Conservation (phyloP, 1,140 invertebrate species). For the Agrypnia vestita region DNA sequence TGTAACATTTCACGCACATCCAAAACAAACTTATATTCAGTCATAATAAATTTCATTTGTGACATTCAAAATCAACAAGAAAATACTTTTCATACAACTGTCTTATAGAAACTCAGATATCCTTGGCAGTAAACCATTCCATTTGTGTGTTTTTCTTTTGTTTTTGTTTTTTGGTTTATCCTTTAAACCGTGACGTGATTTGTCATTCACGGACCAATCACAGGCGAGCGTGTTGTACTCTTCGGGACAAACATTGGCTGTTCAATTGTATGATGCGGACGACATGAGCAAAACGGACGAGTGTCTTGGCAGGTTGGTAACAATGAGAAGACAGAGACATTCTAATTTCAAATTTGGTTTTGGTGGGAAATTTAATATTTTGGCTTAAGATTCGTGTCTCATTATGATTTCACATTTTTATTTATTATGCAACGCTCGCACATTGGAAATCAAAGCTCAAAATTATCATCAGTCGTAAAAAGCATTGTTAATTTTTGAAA, state of each 20-base stretch:
- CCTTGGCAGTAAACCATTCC: conserved; percentile 29
- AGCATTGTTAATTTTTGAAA: too few species aligned
- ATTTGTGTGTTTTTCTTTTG: conserved; percentile 53
- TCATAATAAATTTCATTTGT: neutral
- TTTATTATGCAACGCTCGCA: too few species aligned
- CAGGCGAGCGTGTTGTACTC: conserved; percentile 46
- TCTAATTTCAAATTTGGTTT: conserved; percentile 19
- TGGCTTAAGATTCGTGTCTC: too few species aligned
- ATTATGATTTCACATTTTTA: too few species aligned
- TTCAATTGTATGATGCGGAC: conserved; percentile 53
- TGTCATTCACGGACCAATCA: conserved; percentile 34
- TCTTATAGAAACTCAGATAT: neutral
- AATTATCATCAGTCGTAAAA: too few species aligned
- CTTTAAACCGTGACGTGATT: conserved; percentile 44
- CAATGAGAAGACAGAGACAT: conserved; percentile 1
- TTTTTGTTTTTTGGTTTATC: conserved; percentile 59
- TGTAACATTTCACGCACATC: too few species aligned
- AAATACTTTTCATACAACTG: neutral
- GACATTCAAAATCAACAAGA: conserved; percentile 19
- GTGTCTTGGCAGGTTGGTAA: conserved; percentile 57
- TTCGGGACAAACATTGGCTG: conserved; percentile 48
- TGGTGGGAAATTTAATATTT: conserved; percentile 13
- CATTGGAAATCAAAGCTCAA: too few species aligned
- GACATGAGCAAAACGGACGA: conserved; percentile 59
- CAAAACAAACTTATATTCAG: too few species aligned